Base-by-base conservation (phyloP, 2,113 vertebrate genomes). In the Astatotilapia flaviijosephi region DNA sequence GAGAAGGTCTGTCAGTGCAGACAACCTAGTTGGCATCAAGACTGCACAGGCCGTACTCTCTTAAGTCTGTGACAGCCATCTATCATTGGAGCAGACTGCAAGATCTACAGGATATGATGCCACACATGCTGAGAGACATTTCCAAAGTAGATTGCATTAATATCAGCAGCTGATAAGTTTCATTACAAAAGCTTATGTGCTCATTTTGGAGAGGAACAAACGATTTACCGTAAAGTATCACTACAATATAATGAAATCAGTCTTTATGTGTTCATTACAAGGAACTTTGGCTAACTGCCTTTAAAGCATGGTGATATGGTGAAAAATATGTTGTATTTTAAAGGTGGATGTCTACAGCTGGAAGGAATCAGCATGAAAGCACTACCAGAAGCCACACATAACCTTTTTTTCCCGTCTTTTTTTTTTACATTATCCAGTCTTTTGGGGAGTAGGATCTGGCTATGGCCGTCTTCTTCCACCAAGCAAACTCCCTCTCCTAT, bases 1-100 rank as follows among this genome's bases (percentile, higher is more conserved):
- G 95, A 97, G 97, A 91, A 96, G 97, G 90, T 99, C 98, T 10
- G 96, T 98, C 95, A 99, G 99, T 11, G 98, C 97, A 11, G 99
- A 99, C 96, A 99, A 99, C 93, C 96, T 99, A 91, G 96, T 98
- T 56, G 98, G 97, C 77, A 91, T 98, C 91, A 97, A 97, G 90
- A 97, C 96, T 83, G 96, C 98, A 92, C 97, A 98, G 28, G 99
- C 98, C 17, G 97, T 99, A 92, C 97, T 99, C 88, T 99, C 98
- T 70, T 99, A 94, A 91, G 82, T 87, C 94, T 92, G n/a, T 9
- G 6, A 11, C 54, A 4, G 35, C 47, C 35, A 23, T 35, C 23
- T 14, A 13, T 8, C 37, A 65, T 37, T 7, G 14, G n/a, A 49
- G 23, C 23, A 49, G 15, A 12, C 70, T 77, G 26, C 45, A 77